Evolutionary conservation across 1,140 invertebrate genomes (phyloP).

Genomic region (Drosophila lowei): DNA sequence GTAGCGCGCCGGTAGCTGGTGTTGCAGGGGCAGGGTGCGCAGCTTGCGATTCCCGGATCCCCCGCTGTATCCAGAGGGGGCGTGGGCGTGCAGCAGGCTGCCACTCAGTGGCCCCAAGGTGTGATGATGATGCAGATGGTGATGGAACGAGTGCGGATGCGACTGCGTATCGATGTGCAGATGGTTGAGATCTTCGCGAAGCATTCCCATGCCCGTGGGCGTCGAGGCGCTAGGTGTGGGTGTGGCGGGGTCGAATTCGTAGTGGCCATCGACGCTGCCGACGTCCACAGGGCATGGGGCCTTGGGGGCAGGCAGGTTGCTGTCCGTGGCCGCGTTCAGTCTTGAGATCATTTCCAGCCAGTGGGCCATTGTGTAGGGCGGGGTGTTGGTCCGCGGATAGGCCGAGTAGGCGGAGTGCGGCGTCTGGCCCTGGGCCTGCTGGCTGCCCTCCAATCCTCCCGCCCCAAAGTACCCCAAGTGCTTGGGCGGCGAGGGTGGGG

Average conservation of each 20-base stretch:
- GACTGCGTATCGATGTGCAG: constrained; percentile 72
- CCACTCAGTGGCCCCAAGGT: constrained; percentile 64
- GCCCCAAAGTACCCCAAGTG: constrained; percentile 55
- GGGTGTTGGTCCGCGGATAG: constrained; percentile 79
- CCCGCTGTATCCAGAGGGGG: constrained; percentile 12
- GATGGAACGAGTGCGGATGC: constrained; percentile 22
- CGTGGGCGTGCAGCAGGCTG: constrained; percentile 82
- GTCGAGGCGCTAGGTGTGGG: constrained; percentile 87
- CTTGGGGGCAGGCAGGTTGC: constrained; percentile 76
- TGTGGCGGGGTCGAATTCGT: constrained; percentile 95
- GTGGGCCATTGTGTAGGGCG: constrained; percentile 85
- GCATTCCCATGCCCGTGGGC: constrained; percentile 84
- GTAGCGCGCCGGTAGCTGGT: constrained; percentile 85
- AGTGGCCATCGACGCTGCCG: constrained; percentile 96
- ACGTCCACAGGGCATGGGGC: constrained; percentile 87
- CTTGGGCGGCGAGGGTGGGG: constrained; percentile 85
- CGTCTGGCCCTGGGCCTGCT: constrained; percentile 69
- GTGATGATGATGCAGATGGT: constrained; percentile 50
- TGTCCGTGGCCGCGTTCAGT: constrained; percentile 84
- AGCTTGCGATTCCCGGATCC: constrained; percentile 32
- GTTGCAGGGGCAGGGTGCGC: constrained; percentile 52
- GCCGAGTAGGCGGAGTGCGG: constrained; percentile 35
- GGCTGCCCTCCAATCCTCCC: constrained; percentile 34
- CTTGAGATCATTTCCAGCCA: constrained; percentile 86
- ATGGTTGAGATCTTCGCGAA: constrained; percentile 83